Base-by-base conservation (phyloP, 2,888 invertebrate species). In the Hirtodrosophila confusa region DNA sequence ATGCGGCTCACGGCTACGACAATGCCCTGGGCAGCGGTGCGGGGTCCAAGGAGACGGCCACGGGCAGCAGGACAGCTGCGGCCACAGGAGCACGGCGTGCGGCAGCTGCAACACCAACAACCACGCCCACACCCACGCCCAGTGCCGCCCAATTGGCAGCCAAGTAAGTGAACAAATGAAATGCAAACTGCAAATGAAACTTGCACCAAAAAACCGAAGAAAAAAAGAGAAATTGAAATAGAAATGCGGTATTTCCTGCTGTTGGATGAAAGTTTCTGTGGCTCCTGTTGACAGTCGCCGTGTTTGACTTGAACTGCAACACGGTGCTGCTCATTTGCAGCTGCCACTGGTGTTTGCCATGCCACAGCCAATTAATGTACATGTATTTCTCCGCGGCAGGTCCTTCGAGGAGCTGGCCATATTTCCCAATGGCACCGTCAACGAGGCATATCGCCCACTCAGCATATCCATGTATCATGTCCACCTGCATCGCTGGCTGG, bases 381-480 rank as follows among this genome's bases (percentile, higher is more conserved):
- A 12, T 40, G 10, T 45, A 53, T 80, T 67, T 45, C 35, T 33
- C 43, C 12, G 33, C 12, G 53, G 37, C 7, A 94, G 94, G 78
- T 94, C 95, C 57, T 97, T 97, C 90, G 97, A 97, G 90, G 95
- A 96, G 89, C 93, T 97, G 29, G 96, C 96, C 24, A 93, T 97
- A 70, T 94, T 94, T 71, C 93, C 96, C 8, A 96, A 97, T 91
- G 97, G 97, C 44, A 94, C 95, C 35, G 95, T 97, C 65, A 97
- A 97, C 91, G 94, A 95, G 75, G 95, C 95, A 66, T 97, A 97
- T 92, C 91, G 95, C 78, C 97, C 97, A 11, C 93, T 97, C 82
- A 95, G 96, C 60, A 96, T 98, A 90, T 97, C 98, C 33, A 93
- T 98, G 88, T 99, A 99, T 92, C 96, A 97, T 91, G 94, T 96